A percentile compares a stretch with the other conserved stretches of the same genome.
Evolutionary conservation across 1,140 invertebrate genomes (phyloP).

Genomic region (Drosophila triauraria): DNA sequence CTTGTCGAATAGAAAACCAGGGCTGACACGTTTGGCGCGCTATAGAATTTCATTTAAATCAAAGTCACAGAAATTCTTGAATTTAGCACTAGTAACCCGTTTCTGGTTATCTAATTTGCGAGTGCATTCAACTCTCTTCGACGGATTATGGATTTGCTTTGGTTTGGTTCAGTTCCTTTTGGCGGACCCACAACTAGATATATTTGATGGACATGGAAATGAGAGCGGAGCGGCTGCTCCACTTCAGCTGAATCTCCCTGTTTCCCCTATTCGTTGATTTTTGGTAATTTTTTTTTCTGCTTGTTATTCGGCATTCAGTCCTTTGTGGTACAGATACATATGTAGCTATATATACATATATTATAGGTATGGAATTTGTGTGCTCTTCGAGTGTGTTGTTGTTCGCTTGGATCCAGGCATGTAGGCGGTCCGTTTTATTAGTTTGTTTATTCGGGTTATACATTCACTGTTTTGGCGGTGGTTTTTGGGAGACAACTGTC

Average conservation of each 20-base stretch:
- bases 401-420: slow-evolving; percentile 31
- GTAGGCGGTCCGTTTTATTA: slow-evolving; percentile 78
- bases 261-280: slow-evolving; percentile 18
- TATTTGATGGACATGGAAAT: slow-evolving; percentile 7
- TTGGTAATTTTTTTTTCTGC: slow-evolving; percentile 6
- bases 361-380: slow-evolving; percentile 16
- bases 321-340: slow-evolving; percentile 45
- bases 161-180: slow-evolving; percentile 17
- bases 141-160: slow-evolving; percentile 40
- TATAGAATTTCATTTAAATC: too few relatives aligned
- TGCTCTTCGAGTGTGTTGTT: slow-evolving; percentile 36
- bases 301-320: slow-evolving; percentile 45
- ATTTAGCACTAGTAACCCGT: background rate
- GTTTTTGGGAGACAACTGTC: slow-evolving; percentile 36
- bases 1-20: too few relatives aligned
- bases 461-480: slow-evolving; percentile 56
- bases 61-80: background rate
- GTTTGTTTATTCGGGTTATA: slow-evolving; percentile 85
- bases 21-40: too few relatives aligned
- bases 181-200: slow-evolving; percentile 17
- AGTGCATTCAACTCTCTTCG: slow-evolving; percentile 21
- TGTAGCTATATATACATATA: slow-evolving; percentile 2
- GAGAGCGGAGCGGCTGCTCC: slow-evolving; percentile 28
- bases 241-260: slow-evolving; percentile 28
- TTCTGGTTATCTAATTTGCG: slow-evolving; percentile 25